Percentiles rank a stretch among this genome's conserved stretches.
These are phyloP conservation scores for Protosalanx chinensis DNA, from an alignment of 2,797 vertebrate genomes.

Conservation along the genomic window DNA sequence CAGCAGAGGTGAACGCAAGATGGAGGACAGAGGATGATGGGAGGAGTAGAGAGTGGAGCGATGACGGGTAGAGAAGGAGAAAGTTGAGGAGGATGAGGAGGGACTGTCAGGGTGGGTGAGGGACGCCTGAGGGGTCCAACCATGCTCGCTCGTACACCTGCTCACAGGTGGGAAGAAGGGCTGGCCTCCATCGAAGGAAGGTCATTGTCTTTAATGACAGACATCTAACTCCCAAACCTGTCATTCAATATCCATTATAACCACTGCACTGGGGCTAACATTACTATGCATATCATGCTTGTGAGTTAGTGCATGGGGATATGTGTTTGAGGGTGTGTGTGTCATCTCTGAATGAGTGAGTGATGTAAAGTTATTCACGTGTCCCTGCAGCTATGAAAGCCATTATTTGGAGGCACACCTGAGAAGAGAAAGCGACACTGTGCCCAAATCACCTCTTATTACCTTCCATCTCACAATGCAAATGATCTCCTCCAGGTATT, in stretches of 20 bases:
- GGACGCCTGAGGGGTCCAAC: not conserved
- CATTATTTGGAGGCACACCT: constrained; percentile 36
- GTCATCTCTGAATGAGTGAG: constrained; percentile 1
- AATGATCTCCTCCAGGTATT: constrained; percentile 46
- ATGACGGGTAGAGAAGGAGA: not conserved
- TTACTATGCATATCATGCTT: constrained; percentile 34
- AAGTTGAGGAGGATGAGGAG: not conserved
- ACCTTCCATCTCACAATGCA: constrained; percentile 41
- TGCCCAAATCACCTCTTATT: constrained; percentile 41
- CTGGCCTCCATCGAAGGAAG: constrained; percentile 58
- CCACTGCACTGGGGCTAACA: constrained; percentile 18
- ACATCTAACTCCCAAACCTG: constrained; percentile 52
- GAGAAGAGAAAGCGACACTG: constrained; percentile 15
- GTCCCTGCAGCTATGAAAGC: constrained; percentile 38
- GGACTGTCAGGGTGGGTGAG: not conserved
- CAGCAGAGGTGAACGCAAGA: not conserved
- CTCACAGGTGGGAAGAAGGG: constrained; percentile 10
- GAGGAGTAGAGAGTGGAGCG: not conserved
- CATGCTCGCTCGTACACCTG: not conserved
- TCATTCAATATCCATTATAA: constrained; percentile 8
- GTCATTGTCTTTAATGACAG: constrained; percentile 66
- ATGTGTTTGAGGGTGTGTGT: constrained; percentile 3
- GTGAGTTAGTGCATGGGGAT: constrained; percentile 1
- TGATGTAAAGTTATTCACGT: constrained; percentile 29
- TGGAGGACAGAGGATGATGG: not conserved